phyloP scores from a whole-genome alignment of 2,113 vertebrate species.

The Eubucco bourcierii region DNA sequence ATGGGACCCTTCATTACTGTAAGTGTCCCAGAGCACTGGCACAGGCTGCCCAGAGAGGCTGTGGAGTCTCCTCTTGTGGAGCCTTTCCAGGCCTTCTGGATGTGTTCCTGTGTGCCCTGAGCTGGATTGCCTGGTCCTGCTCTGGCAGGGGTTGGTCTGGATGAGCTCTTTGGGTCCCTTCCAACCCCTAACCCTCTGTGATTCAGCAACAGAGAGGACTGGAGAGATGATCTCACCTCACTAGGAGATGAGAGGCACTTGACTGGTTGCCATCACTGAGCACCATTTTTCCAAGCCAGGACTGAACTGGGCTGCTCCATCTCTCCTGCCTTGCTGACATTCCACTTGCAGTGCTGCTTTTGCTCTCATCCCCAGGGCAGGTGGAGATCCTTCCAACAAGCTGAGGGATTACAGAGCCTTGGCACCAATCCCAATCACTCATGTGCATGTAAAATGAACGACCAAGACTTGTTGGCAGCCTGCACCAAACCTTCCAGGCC shows the following conservation, averaged over 20 bases:
- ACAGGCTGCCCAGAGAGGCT: too few species aligned
- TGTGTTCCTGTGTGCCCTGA: too few species aligned
- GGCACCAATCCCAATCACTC: not conserved
- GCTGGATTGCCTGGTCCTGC: too few species aligned
- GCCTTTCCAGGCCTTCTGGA: too few species aligned
- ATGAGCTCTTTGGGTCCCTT: too few species aligned
- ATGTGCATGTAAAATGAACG: not conserved
- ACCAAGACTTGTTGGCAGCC: not conserved
- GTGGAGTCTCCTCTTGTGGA: too few species aligned
- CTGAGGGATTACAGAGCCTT: not conserved
- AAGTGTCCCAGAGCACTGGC: too few species aligned
- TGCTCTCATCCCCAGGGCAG: rapidly evolving
- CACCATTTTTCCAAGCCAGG: not conserved
- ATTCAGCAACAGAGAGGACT: too few species aligned
- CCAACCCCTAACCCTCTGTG: too few species aligned
- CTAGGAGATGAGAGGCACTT: not conserved
- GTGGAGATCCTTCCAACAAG: not conserved
- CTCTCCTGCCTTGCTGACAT: not conserved
- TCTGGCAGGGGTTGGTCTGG: too few species aligned
- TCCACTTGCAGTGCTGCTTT: not conserved
- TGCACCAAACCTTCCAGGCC: not conserved
- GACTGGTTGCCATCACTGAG: not conserved
- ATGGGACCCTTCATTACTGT: too few species aligned
- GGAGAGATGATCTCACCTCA: too few species aligned
- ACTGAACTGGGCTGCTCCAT: not conserved